A percentile compares a stretch with the other conserved stretches of the same genome.
Evolutionary conservation across 2,113 vertebrate genomes (phyloP).

Genomic region (Callipepla squamata): DNA sequence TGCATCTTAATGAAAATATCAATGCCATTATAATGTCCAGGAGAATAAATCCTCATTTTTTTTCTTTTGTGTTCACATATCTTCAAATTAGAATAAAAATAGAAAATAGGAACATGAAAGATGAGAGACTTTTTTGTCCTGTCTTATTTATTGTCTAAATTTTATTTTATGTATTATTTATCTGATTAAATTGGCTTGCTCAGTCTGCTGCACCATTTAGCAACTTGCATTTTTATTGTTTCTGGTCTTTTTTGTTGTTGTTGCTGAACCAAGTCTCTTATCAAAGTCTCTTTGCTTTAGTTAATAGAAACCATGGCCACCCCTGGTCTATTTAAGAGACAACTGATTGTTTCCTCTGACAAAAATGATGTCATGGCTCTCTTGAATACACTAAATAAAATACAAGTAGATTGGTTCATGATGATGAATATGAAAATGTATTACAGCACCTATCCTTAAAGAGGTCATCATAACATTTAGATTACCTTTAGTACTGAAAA

Average conservation of each 20-base stretch:
- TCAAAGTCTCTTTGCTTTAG: conserved; percentile 15
- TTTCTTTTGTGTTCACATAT: background rate
- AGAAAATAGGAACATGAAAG: background rate
- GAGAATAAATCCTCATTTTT: background rate
- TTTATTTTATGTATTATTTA: background rate
- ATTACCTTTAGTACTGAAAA: background rate
- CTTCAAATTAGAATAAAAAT: background rate
- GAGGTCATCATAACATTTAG: background rate
- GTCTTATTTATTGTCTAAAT: conserved; percentile 3
- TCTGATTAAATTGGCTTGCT: background rate
- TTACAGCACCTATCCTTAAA: background rate
- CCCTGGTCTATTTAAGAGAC: fast-evolving
- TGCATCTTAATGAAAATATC: conserved; percentile 1
- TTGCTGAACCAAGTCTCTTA: background rate
- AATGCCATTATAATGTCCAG: background rate
- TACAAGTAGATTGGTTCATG: background rate
- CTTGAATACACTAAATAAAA: background rate
- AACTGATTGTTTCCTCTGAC: background rate
- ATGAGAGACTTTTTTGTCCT: background rate
- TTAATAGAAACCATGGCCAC: background rate
- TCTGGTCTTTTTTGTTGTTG: background rate
- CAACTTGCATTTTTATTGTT: background rate
- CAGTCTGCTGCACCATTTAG: background rate
- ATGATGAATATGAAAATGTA: background rate
- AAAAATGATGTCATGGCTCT: background rate